Conservation (phyloP, 1,140 invertebrate genomes). For the Yoshiicerus persimilis region DNA sequence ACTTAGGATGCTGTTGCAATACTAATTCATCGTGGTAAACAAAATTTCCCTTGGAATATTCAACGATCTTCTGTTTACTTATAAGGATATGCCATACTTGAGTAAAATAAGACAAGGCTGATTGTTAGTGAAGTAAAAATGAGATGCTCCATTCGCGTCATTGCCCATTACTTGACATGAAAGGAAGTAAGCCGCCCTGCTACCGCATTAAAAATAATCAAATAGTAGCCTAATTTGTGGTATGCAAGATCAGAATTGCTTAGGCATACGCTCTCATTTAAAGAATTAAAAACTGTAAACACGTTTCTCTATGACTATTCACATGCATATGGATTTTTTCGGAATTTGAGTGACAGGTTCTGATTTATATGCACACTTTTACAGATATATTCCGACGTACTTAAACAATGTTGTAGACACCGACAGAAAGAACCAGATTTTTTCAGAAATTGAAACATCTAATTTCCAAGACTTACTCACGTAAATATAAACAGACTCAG, state of each 20-base stretch:
- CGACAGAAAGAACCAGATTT: not conserved
- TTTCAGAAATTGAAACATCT: not conserved
- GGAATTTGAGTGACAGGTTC: not conserved
- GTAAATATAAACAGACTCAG: not conserved
- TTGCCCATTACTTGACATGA: not conserved
- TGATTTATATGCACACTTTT: not conserved
- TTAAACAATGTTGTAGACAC: not conserved
- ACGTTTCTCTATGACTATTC: not conserved
- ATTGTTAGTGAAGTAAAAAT: not conserved
- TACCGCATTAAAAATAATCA: not conserved
- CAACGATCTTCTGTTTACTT: not conserved
- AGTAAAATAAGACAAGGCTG: not conserved
- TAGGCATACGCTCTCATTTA: not conserved
- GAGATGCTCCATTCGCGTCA: not conserved
- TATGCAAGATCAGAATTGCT: not conserved
- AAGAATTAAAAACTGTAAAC: not conserved
- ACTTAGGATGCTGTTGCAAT: not conserved
- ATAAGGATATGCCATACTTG: not conserved
- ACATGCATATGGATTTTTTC: conserved; percentile 4
- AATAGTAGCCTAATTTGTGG: not conserved
- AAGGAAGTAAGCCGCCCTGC: not conserved
- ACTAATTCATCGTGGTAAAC: not conserved
- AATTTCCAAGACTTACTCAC: not conserved
- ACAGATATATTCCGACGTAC: not conserved
- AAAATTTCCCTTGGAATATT: not conserved